Base-by-base conservation (phyloP, 1,140 invertebrate genomes). In the Drosophila pectinifera region DNA sequence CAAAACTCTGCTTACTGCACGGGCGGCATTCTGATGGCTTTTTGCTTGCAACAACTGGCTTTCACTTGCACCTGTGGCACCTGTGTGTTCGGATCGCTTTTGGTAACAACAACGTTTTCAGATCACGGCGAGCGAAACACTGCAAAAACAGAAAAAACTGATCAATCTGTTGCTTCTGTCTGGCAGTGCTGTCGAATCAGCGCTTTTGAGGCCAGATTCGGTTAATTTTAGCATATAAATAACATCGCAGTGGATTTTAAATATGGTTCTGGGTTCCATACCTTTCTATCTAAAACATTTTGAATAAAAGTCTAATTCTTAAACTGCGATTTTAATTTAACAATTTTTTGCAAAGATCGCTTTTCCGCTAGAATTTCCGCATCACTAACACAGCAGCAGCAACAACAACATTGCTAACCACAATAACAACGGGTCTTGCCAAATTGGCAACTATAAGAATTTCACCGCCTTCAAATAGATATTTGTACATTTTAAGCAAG, bases 31-130 rank as follows among this genome's bases (percentile, higher is more conserved):
- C 18, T 73, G 42, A 51, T 46, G 46, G 65, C n/a, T 55, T 72
- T 41, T 59, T 22, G n/a, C 41, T 65, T 18, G 46, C 57, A 42
- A 59, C 42, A 39, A 59, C 64, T 86, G 59, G 82, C 79, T 86
- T 86, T 86, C 82, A 88, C 84, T 88, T 73, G 74, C 78, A 85
- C 81, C 83, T 83, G 62, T 75, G 63, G 68, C 67, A 68, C 65
- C 62, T 58, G 63, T 28, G 62, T 49, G 42, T 58, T 75, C 16
- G 26, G 11, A 31, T 18, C 26, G 26, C 10, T 49, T 51, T 51
- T 51, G 48, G 28, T 43, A 45, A 57, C 41, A 69, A 70, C 64
- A 53, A 64, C 57, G 61, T 58, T 77, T 81, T 70, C 61, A 63
- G 75, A 63, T 83, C 59, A 61, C 82, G 57, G 16, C 45, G 49